These are phyloP conservation scores for Brachyptera risi DNA, from an alignment of 2,888 invertebrate genomes.

Conservation along the genomic window DNA sequence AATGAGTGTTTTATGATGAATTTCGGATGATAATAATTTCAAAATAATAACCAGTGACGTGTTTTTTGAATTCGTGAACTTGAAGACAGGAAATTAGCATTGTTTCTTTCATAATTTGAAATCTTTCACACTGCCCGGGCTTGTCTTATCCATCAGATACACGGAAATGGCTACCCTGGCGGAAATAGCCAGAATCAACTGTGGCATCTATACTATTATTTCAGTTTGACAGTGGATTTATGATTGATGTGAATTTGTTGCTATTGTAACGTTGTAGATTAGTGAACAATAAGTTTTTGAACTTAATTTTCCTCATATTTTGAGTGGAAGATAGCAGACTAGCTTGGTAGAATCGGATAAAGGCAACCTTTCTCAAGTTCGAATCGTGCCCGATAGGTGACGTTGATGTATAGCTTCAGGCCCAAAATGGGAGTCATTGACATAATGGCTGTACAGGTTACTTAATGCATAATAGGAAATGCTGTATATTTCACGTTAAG, in stretches of 20 bases:
- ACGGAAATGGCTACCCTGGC: slow-evolving; percentile 30
- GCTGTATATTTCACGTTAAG: background rate
- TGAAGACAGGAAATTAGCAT: background rate
- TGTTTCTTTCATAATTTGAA: slow-evolving; percentile 20
- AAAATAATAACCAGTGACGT: too few species aligned
- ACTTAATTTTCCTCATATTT: too few species aligned
- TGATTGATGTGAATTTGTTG: background rate
- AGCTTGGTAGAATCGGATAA: background rate
- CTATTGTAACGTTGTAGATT: background rate
- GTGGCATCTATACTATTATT: too few species aligned
- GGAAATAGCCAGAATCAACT: slow-evolving; percentile 27
- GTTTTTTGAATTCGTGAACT: too few species aligned
- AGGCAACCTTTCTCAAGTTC: slow-evolving; percentile 4
- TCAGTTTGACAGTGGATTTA: background rate
- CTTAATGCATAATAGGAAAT: slow-evolving; percentile 28
- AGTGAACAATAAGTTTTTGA: background rate
- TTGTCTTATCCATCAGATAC: slow-evolving; percentile 8
- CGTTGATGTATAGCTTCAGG: slow-evolving; percentile 28
- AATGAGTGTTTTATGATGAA: too few species aligned
- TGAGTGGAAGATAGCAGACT: too few species aligned
- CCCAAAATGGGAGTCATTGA: slow-evolving; percentile 37
- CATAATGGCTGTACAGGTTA: slow-evolving; percentile 37
- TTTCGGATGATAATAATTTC: too few species aligned
- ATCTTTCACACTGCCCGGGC: slow-evolving; percentile 26
- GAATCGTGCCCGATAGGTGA: slow-evolving; percentile 25